Evolutionary conservation across 1,140 invertebrate species (phyloP).

Genomic region (Brachionus koreanus): DNA sequence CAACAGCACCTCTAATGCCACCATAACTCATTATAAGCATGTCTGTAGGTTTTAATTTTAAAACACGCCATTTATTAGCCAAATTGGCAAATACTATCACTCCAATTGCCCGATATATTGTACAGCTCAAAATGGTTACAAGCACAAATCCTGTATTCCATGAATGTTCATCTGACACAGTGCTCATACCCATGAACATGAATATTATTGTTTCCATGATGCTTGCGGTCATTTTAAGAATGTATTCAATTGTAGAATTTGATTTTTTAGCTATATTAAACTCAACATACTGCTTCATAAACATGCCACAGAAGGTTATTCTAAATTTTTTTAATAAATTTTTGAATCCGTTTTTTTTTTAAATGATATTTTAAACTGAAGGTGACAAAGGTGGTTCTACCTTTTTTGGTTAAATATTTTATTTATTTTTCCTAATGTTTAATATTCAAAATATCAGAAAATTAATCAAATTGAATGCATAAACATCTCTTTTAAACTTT

Average conservation of each 20-base stretch:
- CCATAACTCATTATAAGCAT: constrained; percentile 99
- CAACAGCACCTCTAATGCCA: constrained; percentile 92
- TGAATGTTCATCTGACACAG: constrained; percentile 83
- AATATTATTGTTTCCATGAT: constrained; percentile 92
- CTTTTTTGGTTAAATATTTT: too few species aligned
- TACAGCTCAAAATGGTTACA: constrained; percentile 87
- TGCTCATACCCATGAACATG: constrained; percentile 92
- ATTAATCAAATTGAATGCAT: too few species aligned
- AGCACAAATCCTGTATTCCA: constrained; percentile 94
- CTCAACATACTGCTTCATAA: constrained; percentile 98
- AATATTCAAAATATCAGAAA: too few species aligned
- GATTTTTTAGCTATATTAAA: constrained; percentile 95
- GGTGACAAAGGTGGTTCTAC: too few species aligned
- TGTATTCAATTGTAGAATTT: constrained; percentile 93
- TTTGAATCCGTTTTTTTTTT: not conserved
- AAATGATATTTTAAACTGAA: too few species aligned
- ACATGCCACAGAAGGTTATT: constrained; percentile 93
- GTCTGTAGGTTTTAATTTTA: constrained; percentile 72
- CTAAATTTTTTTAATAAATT: not conserved
- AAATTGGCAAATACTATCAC: constrained; percentile 79
- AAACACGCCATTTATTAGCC: constrained; percentile 85
- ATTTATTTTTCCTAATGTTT: too few species aligned
- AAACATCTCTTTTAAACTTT: too few species aligned
- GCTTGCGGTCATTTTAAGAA: constrained; percentile 85
- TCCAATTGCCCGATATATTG: constrained; percentile 78